Evolutionary conservation across 2,888 invertebrate genomes (phyloP), one percentile per base, ranked within the genome.

Genomic region (Sphaerophoria taeniata): DNA sequence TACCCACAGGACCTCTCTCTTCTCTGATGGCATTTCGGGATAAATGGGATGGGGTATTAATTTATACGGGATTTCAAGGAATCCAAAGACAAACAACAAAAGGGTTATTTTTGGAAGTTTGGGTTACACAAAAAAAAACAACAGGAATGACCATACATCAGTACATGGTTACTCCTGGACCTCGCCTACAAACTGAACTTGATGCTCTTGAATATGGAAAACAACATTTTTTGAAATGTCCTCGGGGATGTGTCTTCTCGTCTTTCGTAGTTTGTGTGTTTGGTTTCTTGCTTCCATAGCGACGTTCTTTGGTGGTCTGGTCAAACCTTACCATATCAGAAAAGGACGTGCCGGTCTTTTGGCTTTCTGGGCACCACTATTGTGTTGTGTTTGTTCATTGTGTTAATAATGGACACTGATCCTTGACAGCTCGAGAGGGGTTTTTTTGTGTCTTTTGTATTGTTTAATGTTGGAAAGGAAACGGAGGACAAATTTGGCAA

Each of bases 401-500:
- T 81, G 76, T 70, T 85, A 73, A 76, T 81, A 85, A 73, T 61
- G 81, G 85, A 85, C 85, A 81, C 85, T 85, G 85, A 81, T 85
- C 72, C 85, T 76, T 85, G 85, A 81, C 85, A 77, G 85, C 79
- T 74, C 70, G 43, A 69, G 9, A 31, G 16, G 11, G 6, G 1
- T 36, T 47, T 61, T 71, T 47, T 34, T 55, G 43, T 14, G 16
- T n/a, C 45, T 16, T 60, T 24, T 7, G 56, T 11, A 36, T 16
- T 36, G 16, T 58, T 14, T 58, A 36, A 39, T 58, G 39, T 39
- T 58, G 24, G 36, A 58, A 39, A 43, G 14, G 36, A 45, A 31
- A 39, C 43, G 24, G 11, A 43, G 24, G 24, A 51, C 16, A 45
- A 16, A 43, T 39, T 36, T 43, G 14, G 61, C 45, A 65, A 53